These are phyloP conservation scores for Caenorhabditis japonica DNA, from an alignment of 2,888 invertebrate species.

Conservation along the genomic window DNA sequence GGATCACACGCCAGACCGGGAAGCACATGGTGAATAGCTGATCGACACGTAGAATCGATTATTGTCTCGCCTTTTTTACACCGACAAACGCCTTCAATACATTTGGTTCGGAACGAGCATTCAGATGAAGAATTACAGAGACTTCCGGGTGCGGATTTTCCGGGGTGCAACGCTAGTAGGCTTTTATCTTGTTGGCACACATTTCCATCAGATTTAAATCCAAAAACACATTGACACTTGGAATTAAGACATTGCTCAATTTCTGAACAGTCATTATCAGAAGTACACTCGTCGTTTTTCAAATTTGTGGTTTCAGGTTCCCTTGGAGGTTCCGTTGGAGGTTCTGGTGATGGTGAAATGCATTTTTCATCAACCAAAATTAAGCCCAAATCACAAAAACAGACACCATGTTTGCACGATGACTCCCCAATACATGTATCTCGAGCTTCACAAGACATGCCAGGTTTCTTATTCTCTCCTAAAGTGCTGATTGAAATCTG, in stretches of 20 bases:
- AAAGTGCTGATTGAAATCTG: conserved; percentile 20
- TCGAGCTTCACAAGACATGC: conserved; percentile 54
- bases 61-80: conserved; percentile 74
- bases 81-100: conserved; percentile 73
- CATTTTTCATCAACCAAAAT: conserved; percentile 31
- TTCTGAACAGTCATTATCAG: conserved; percentile 62
- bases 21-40: conserved; percentile 66
- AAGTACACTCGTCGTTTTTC: not conserved
- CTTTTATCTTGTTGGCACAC: conserved; percentile 21
- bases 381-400: conserved; percentile 58
- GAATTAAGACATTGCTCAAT: conserved; percentile 61
- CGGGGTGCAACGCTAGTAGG: conserved; percentile 19
- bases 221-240: conserved; percentile 16
- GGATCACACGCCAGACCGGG: conserved; percentile 72
- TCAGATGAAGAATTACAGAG: conserved; percentile 66
- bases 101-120: conserved; percentile 72
- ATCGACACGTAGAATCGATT: conserved; percentile 66
- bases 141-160: conserved; percentile 62
- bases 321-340: not conserved
- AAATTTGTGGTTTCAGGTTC: not conserved
- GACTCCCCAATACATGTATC: conserved; percentile 66
- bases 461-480: conserved; percentile 46
- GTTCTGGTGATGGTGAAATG: not conserved
- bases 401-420: conserved; percentile 59
- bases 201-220: conserved; percentile 16